Conservation (phyloP, 2,888 invertebrate species). For the Tachina grossa region DNA sequence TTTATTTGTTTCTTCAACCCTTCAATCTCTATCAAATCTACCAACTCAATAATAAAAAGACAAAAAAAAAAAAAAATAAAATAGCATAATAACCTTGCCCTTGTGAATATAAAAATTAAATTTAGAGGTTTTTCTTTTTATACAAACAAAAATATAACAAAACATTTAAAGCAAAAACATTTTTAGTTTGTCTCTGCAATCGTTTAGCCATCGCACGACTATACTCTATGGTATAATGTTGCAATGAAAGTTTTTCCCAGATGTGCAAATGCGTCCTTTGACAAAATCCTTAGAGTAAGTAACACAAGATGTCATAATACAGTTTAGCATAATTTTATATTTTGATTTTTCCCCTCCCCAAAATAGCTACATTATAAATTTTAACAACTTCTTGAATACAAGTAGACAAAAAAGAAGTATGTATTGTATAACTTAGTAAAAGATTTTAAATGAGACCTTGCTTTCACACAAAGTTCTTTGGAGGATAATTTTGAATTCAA, state of each 20-base stretch:
- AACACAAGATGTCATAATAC: neutral
- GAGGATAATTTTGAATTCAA: neutral
- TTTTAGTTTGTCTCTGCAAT: constrained; percentile 41
- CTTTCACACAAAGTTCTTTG: constrained; percentile 23
- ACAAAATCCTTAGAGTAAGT: neutral
- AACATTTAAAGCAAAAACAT: constrained; percentile 31
- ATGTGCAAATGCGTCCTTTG: constrained; percentile 32
- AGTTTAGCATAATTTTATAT: neutral
- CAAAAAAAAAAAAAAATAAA: too few species aligned
- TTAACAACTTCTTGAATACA: constrained; percentile 13
- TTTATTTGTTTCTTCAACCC: constrained; percentile 9
- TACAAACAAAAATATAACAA: constrained; percentile 34
- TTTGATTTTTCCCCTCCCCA: neutral
- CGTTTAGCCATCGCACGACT: neutral
- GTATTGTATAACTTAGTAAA: neutral
- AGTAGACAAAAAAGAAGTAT: neutral
- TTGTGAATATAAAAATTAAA: constrained; percentile 57
- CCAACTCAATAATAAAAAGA: neutral
- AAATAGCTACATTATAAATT: constrained; percentile 43
- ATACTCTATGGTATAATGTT: constrained; percentile 21
- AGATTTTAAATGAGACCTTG: constrained; percentile 24
- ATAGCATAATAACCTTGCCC: constrained; percentile 45
- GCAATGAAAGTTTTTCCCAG: constrained; percentile 38
- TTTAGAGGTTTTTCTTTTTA: constrained; percentile 25
- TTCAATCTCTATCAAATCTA: constrained; percentile 17